Evolutionary conservation across 2,113 vertebrate species (phyloP), one percentile per base, ranked within the genome.

Genomic region (Psilopsiagon aurifrons): DNA sequence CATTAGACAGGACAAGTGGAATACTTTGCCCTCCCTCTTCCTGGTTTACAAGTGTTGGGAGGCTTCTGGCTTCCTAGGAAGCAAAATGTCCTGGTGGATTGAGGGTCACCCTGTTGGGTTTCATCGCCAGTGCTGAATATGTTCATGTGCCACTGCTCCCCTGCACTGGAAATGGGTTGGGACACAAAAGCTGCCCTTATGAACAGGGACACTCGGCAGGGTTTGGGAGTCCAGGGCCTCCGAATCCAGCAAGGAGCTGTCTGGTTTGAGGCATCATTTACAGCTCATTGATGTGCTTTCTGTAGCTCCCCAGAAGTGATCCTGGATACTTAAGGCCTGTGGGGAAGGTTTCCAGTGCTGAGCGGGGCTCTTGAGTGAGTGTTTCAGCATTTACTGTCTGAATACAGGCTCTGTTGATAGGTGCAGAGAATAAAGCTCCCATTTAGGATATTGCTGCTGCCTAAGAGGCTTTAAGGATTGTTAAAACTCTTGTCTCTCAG

Each of bases 391-490:
- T 96, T 89, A 11, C 7, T 7, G 10, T 43, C 86, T 96, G 88
- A 97, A 97, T 93, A 52, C 73, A 28, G 24, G 47, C 83, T 96
- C 86, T 96, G 77, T 96, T 79, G 77, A 84, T 81, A 9, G 1
- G 74, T n/a, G 37, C 1, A 10, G 25, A 59, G 77, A 96, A 96
- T 96, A 97, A 96, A 94, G 90, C 88, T 94, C 41, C 88, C 92
- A 92, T 95, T 96, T 94, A 95, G 91, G 84, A 92, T 91, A 94
- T 96, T 95, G 86, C 88, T 96, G 80, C 67, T 89, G 83, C 79
- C 81, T 97, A 96, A 97, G 96, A 97, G 86, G 94, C 94, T 96
- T 96, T 96, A 94, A 69, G 86, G 95, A 92, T 97, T 96, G 91
- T 92, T 93, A 92, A 94, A 96, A 94, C 91, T 75, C 94, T 85